Percentiles rank a stretch among this genome's conserved stretches.
These are phyloP conservation scores for Papilio demoleus DNA, from an alignment of 2,888 invertebrate genomes.

Conservation along the genomic window DNA sequence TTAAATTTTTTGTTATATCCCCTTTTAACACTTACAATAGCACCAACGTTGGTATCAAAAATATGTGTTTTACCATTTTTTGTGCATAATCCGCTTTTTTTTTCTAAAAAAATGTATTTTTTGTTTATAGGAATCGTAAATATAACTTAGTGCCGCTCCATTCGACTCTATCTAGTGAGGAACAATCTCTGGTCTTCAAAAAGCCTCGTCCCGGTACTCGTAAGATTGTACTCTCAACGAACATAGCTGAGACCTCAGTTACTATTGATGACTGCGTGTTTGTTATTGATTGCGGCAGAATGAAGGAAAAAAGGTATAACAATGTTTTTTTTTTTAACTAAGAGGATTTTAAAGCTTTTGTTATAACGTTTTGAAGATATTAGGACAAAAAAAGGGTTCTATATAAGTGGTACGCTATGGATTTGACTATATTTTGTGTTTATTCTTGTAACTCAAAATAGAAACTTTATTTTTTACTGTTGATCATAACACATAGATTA, in stretches of 20 bases:
- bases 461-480: no score
- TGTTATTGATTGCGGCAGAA: constrained; percentile 95
- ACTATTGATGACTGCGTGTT: constrained; percentile 98
- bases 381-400: no score
- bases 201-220: constrained; percentile 87
- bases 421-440: no score
- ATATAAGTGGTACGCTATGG: no score
- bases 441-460: no score
- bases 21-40: no score
- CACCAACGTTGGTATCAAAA: no score
- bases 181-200: constrained; percentile 89
- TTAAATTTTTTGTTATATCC: no score
- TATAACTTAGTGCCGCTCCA: constrained; percentile 92
- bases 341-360: no score
- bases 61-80: no score
- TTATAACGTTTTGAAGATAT: no score
- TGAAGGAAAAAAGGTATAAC: constrained; percentile 92
- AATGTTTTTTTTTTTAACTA: background rate
- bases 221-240: constrained; percentile 95
- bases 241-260: constrained; percentile 97
- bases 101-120: background rate
- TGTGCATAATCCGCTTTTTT: background rate
- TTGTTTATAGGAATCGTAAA: constrained; percentile 79
- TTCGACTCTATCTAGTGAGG: constrained; percentile 92
- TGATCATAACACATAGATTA: no score